A percentile compares a stretch with the other conserved stretches of the same genome.
Conservation (phyloP, 2,113 vertebrate genomes). For the Chaetops frenatus region DNA sequence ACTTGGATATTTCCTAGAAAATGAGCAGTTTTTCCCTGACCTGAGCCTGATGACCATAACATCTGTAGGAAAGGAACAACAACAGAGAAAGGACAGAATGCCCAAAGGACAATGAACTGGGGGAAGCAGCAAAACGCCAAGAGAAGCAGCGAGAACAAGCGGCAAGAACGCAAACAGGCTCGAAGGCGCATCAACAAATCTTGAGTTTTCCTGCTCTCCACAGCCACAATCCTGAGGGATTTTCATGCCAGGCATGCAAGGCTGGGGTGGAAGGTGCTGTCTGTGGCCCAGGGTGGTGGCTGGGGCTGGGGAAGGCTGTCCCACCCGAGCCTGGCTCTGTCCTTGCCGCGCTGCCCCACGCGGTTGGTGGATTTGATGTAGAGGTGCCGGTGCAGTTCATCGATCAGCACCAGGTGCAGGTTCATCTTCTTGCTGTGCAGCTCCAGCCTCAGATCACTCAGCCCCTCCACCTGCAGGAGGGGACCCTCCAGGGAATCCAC, state of each 20-base stretch:
- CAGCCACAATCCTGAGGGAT: not conserved
- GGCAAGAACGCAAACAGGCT: fast-evolving
- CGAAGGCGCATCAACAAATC: fast-evolving
- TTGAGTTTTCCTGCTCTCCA: not conserved
- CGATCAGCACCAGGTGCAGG: slow-evolving; percentile 93
- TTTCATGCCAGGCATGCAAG: not conserved
- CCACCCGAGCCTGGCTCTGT: slow-evolving; percentile 72
- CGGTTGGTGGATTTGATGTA: slow-evolving; percentile 95
- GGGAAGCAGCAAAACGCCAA: not conserved
- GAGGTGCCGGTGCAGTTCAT: slow-evolving; percentile 92
- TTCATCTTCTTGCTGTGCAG: slow-evolving; percentile 98
- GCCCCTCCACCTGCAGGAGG: slow-evolving; percentile 91
- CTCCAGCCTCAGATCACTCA: slow-evolving; percentile 91
- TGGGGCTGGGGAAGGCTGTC: fast-evolving
- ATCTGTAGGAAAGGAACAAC: not conserved
- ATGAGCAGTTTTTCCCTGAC: not conserved
- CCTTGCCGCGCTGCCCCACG: slow-evolving; percentile 80
- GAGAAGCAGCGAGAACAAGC: not conserved
- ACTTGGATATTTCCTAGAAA: not conserved
- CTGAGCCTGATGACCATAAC: fast-evolving
- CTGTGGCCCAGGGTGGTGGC: not conserved
- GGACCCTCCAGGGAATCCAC: slow-evolving; percentile 91
- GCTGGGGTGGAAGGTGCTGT: not conserved
- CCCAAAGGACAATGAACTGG: not conserved
- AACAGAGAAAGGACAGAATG: not conserved